Conservation (phyloP, 1,140 invertebrate genomes). For the Idris sp. region DNA sequence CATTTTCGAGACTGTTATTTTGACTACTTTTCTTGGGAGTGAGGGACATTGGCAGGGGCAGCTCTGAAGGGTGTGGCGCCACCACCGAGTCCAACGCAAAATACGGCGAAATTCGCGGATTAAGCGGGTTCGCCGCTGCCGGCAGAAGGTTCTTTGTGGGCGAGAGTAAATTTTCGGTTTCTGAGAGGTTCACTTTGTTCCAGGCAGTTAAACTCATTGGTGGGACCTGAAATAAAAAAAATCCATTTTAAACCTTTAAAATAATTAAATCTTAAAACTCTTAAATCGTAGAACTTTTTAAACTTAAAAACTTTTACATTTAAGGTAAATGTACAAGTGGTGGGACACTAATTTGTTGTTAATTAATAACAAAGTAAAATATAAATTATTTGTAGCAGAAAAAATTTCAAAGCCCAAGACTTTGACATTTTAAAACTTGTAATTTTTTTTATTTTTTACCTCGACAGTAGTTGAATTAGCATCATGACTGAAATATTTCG, state of each 20-base stretch:
- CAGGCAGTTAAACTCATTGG: conserved; percentile 69
- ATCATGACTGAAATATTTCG: conserved; percentile 67
- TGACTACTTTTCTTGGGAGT: conserved; percentile 67
- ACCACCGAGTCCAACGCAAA: conserved; percentile 67
- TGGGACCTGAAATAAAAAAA: conserved; percentile 71
- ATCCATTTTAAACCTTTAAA: too few species aligned
- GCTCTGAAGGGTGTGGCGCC: conserved; percentile 75
- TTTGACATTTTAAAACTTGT: too few species aligned
- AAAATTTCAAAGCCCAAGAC: too few species aligned
- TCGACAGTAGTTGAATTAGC: conserved; percentile 68
- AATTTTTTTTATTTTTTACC: too few species aligned
- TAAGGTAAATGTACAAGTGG: too few species aligned
- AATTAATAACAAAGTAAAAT: too few species aligned
- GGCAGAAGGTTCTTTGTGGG: conserved; percentile 73
- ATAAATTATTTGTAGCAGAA: too few species aligned
- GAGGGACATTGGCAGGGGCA: conserved; percentile 72
- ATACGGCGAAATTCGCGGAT: conserved; percentile 73
- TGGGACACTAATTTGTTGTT: too few species aligned
- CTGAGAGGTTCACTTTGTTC: conserved; percentile 63
- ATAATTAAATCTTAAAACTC: too few species aligned
- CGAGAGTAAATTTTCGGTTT: conserved; percentile 69
- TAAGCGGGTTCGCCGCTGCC: conserved; percentile 73
- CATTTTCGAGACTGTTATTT: conserved; percentile 35
- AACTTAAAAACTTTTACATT: too few species aligned
- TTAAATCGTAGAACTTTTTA: too few species aligned